phyloP scores from a whole-genome alignment of 2,113 vertebrate genomes.

The Pelvicachromis taeniatus region DNA sequence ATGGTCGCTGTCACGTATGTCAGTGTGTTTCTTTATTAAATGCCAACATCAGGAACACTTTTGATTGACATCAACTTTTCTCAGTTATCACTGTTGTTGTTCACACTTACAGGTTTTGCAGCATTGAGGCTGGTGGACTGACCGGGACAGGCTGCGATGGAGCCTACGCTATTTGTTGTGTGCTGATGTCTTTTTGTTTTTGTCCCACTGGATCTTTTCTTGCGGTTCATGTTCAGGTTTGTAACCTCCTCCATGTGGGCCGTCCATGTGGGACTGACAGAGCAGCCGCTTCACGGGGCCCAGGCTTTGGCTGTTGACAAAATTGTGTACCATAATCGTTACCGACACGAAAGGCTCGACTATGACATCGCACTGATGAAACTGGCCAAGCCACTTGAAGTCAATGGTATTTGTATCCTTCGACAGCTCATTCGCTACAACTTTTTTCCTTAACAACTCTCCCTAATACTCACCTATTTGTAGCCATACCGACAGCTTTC shows the following conservation, averaged over 20 bases:
- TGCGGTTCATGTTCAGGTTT: slow-evolving; percentile 42
- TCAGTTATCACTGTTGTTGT: background rate
- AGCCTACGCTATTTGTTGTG: background rate
- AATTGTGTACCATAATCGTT: slow-evolving; percentile 65
- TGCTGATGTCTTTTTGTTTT: background rate
- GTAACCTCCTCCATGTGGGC: slow-evolving; percentile 58
- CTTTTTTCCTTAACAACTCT: background rate
- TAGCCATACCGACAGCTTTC: background rate
- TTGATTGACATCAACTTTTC: background rate
- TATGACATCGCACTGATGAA: slow-evolving; percentile 75
- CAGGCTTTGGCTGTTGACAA: slow-evolving; percentile 59
- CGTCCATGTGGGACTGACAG: slow-evolving; percentile 63
- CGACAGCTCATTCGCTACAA: background rate
- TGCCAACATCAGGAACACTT: background rate
- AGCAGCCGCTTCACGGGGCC: slow-evolving; percentile 53
- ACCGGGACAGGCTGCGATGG: background rate
- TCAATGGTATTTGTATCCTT: slow-evolving; percentile 53
- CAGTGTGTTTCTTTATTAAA: background rate
- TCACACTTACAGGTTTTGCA: background rate
- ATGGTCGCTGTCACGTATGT: background rate
- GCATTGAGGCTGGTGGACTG: background rate
- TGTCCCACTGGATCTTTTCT: background rate
- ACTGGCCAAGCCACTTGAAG: slow-evolving; percentile 52
- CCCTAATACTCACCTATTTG: background rate
- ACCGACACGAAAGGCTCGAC: slow-evolving; percentile 61